Evolutionary conservation across 1,140 invertebrate species (phyloP).

Genomic region (Pseudachorutes palmiensis): DNA sequence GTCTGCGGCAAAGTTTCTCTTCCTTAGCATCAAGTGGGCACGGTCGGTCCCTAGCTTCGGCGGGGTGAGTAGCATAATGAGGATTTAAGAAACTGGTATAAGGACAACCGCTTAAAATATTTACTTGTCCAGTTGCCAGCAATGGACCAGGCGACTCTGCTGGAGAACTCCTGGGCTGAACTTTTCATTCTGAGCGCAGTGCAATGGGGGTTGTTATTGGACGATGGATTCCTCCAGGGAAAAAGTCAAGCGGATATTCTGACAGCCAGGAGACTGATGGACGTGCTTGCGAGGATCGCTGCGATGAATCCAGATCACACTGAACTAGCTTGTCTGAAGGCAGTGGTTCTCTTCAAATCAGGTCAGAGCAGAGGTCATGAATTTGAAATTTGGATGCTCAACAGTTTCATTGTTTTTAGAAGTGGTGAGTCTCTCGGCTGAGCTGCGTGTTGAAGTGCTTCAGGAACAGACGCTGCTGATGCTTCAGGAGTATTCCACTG

Average conservation of each 20-base stretch:
- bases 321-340: constrained; percentile 75
- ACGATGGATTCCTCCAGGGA: constrained; percentile 45
- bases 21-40: constrained; percentile 66
- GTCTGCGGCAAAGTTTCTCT: constrained; percentile 66
- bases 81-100: too few species aligned
- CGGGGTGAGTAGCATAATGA: constrained; percentile 7
- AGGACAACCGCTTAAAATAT: too few species aligned
- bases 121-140: constrained; percentile 56
- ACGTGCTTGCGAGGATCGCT: constrained; percentile 56
- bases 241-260: not conserved
- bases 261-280: constrained; percentile 32
- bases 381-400: not conserved
- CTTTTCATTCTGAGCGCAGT: constrained; percentile 73
- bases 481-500: constrained; percentile 56
- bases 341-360: constrained; percentile 68
- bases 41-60: constrained; percentile 52
- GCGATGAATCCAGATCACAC: constrained; percentile 64
- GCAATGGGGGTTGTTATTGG: constrained; percentile 65
- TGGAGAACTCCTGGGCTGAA: constrained; percentile 73
- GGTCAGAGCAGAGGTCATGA: constrained; percentile 48
- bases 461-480: constrained; percentile 71
- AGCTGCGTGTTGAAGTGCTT: constrained; percentile 55
- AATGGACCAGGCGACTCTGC: constrained; percentile 60
- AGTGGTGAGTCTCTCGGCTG: constrained; percentile 53
- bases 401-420: constrained; percentile 46